A percentile compares a stretch with the other conserved stretches of the same genome.
Conservation (phyloP, 1,140 invertebrate species). For the Epicauta chinensis region DNA sequence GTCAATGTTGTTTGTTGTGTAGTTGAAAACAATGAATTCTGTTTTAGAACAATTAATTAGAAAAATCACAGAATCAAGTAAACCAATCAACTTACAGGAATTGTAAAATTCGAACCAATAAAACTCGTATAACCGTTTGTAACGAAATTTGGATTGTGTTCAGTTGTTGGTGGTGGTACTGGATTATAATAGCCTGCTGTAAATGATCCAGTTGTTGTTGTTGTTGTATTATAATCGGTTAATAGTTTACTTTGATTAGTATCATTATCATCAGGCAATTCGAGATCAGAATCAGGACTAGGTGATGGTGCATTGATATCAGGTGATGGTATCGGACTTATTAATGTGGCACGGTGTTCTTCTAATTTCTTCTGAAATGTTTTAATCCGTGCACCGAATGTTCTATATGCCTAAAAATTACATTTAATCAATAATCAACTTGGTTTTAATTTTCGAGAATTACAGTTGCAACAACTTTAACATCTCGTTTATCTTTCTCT, state of each 20-base stretch:
- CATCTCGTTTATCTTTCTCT: slow-evolving; percentile 82
- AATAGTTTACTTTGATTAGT: slow-evolving; percentile 5
- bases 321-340: slow-evolving; percentile 64
- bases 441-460: too few relatives aligned
- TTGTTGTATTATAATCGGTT: slow-evolving; percentile 37
- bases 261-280: slow-evolving; percentile 53
- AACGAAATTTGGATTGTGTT: slow-evolving; percentile 22
- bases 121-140: slow-evolving; percentile 43
- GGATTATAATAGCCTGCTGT: slow-evolving; percentile 39
- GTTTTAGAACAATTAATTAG: too few relatives aligned
- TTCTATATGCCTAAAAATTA: slow-evolving; percentile 75
- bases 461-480: slow-evolving; percentile 88
- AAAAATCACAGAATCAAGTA: too few relatives aligned
- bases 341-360: slow-evolving; percentile 60
- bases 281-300: slow-evolving; percentile 70
- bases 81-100: too few relatives aligned
- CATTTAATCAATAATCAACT: too few relatives aligned
- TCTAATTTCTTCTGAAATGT: slow-evolving; percentile 77
- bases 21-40: not conserved
- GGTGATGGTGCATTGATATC: slow-evolving; percentile 78
- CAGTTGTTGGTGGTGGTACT: slow-evolving; percentile 22
- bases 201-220: slow-evolving; percentile 16
- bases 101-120: slow-evolving; percentile 40
- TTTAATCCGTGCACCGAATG: slow-evolving; percentile 81
- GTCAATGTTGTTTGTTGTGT: slow-evolving; percentile 3